Base-by-base conservation (phyloP, 2,797 vertebrate species). In the Schizopygopsis pylzovi region DNA sequence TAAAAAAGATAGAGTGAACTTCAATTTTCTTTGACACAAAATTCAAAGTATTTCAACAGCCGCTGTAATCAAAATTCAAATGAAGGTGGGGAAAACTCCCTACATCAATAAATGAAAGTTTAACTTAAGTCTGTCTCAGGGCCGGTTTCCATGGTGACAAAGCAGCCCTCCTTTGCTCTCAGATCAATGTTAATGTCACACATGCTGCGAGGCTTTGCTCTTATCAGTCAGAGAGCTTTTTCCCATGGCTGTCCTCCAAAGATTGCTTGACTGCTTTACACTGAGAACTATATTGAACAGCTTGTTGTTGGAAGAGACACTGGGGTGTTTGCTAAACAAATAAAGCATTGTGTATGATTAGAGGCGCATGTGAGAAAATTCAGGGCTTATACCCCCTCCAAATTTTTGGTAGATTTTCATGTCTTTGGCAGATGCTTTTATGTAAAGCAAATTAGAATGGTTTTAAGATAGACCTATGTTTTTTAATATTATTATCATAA, bases 61-160 rank as follows among this genome's bases (percentile, higher is more conserved):
- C 75, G 83, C 16, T 20, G 82, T 41, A 83, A 90, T 90, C 43
- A 85, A 88, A 87, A 89, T 88, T 86, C 43, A 86, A 87, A 86
- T 89, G 25, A 89, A 47, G 80, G 67, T 63, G 49, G 87, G 70
- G 86, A 85, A 78, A 81, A 85, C 75, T 79, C 85, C 81, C 65
- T 79, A 85, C 84, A 85, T 90, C 84, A 86, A 79, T 87, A 85
- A 87, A 89, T 89, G 87, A 90, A 90, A 88, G 87, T 90, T 86
- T 88, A 76, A 88, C 84, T 79, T 84, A 63, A 80, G 56, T 75
- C 70, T 13, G 77, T 82, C 84, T 67, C 86, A 11, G 88, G 65
- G 37, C 67, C 54, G 41, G 89, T 92, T 90, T 86, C 89, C 88
- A 92, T 91, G 89, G 91, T 77, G 81, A 92, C 73, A 71, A 84